Conservation (phyloP, 92 coral and sea anemone genomes). For the Isaurus tuberculatus region DNA sequence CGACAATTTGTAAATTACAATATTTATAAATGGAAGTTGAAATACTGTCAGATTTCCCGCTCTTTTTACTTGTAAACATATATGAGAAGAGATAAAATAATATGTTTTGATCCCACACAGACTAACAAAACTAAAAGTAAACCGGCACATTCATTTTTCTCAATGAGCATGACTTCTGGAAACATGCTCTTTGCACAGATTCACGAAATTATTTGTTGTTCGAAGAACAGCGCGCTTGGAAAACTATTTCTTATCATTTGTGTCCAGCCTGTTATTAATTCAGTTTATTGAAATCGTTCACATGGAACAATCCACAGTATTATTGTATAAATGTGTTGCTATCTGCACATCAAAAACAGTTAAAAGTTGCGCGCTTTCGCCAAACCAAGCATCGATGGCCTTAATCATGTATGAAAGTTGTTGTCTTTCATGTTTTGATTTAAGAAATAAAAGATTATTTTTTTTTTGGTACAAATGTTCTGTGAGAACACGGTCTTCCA, state of each 20-base stretch:
- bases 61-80: background rate
- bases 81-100: background rate
- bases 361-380: too few relatives aligned
- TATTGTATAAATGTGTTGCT: background rate
- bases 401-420: too few relatives aligned
- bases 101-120: too few relatives aligned
- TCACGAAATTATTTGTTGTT: too few relatives aligned
- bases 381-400: conserved; percentile 17
- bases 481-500: too few relatives aligned
- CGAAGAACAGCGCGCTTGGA: background rate
- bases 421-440: background rate
- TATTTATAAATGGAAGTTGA: background rate
- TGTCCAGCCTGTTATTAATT: background rate
- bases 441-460: background rate
- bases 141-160: too few relatives aligned
- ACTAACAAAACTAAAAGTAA: too few relatives aligned
- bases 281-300: background rate
- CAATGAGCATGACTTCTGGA: background rate
- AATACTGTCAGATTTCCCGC: conserved; percentile 8
- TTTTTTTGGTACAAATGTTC: too few relatives aligned
- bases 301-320: background rate
- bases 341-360: too few relatives aligned
- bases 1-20: background rate
- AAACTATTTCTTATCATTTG: background rate
- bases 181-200: background rate